Percentiles rank a stretch among this genome's conserved stretches.
Evolutionary conservation across 2,888 invertebrate genomes (phyloP).

Genomic region (Trichopoda pennipes): DNA sequence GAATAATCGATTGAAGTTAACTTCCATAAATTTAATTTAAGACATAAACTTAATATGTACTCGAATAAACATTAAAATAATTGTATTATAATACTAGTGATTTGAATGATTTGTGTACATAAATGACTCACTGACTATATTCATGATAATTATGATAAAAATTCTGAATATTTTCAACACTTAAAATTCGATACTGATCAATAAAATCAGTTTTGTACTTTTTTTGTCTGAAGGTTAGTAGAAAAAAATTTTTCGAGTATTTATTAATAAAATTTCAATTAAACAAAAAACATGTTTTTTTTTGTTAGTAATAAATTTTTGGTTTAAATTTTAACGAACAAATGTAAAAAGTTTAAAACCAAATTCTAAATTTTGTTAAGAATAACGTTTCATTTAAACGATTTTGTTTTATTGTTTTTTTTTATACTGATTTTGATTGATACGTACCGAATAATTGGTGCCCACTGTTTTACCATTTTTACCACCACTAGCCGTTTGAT

Average conservation of each 20-base stretch:
- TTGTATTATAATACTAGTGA: no score
- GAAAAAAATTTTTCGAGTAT: conserved; percentile 41
- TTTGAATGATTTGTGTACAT: not conserved
- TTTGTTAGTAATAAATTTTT: conserved; percentile 40
- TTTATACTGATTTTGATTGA: conserved; percentile 81
- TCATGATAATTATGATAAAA: conserved; percentile 45
- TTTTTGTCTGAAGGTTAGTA: conserved; percentile 44
- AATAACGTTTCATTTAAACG: conserved; percentile 49
- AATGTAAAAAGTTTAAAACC: conserved; percentile 19
- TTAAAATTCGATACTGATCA: conserved; percentile 81
- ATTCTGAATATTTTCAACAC: conserved; percentile 36
- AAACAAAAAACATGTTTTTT: conserved; percentile 23
- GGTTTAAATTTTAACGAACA: conserved; percentile 36
- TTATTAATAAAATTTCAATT: conserved; percentile 4
- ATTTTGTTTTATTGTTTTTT: conserved; percentile 50
- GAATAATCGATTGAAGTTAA: not conserved
- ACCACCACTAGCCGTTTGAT: conserved; percentile 80
- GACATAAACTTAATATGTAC: no score
- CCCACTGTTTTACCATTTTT: conserved; percentile 81
- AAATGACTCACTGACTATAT: not conserved
- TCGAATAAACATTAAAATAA: no score
- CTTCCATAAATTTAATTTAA: not conserved
- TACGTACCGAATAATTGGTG: conserved; percentile 82
- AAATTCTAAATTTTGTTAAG: conserved; percentile 32
- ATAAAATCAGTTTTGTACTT: conserved; percentile 79